These are phyloP conservation scores for Microplitis mediator DNA, from an alignment of 1,140 invertebrate genomes.

Conservation along the genomic window DNA sequence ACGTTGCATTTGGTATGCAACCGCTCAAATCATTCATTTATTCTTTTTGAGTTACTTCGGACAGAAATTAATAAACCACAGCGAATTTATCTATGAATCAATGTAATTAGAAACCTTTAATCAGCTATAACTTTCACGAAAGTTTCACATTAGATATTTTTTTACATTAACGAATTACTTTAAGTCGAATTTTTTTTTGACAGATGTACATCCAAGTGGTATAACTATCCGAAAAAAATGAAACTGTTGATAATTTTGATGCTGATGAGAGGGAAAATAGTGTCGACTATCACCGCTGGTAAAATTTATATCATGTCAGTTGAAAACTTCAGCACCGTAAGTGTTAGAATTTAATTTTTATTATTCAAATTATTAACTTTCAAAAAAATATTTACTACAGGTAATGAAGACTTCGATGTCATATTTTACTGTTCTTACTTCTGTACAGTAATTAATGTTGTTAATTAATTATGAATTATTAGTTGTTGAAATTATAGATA, in stretches of 20 bases:
- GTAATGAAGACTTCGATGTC: too few species aligned
- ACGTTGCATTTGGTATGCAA: neutral
- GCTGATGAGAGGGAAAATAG: neutral
- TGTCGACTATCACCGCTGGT: neutral
- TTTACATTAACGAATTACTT: too few species aligned
- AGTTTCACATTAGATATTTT: too few species aligned
- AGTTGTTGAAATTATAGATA: too few species aligned
- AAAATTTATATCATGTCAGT: neutral
- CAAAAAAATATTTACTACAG: too few species aligned
- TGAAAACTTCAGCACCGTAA: neutral
- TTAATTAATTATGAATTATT: neutral
- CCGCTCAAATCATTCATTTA: neutral
- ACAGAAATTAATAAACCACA: conserved; percentile 20
- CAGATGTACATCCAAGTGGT: too few species aligned
- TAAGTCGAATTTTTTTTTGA: too few species aligned
- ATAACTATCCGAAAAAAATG: too few species aligned
- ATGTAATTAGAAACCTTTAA: conserved; percentile 11
- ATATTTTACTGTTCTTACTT: too few species aligned
- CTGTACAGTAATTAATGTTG: too few species aligned
- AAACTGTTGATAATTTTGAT: neutral
- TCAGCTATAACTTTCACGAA: neutral
- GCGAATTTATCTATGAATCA: neutral
- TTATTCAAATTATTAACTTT: too few species aligned
- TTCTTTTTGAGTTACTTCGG: conserved; percentile 18
- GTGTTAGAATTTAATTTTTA: neutral